Evolutionary conservation across 2,797 vertebrate genomes (phyloP).

Genomic region (Darevskia nairensis): DNA sequence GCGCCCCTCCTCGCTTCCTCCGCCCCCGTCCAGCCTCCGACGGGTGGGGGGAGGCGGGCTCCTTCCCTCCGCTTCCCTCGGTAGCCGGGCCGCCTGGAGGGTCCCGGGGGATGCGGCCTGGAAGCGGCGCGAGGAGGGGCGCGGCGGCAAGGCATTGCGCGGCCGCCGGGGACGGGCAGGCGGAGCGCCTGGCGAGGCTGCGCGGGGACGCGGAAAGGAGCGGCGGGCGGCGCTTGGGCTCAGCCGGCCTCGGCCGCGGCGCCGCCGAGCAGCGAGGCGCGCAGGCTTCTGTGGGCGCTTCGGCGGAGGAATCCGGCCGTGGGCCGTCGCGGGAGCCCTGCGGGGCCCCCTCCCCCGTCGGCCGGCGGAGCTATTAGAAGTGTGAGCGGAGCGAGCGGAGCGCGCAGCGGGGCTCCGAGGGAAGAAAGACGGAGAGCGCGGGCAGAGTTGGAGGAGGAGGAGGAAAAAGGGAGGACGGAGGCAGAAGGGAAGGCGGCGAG

Average conservation of each 20-base stretch:
- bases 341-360: slow-evolving; percentile 87
- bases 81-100: slow-evolving; percentile 51
- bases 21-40: no score
- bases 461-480: slow-evolving; percentile 80
- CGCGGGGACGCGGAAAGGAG: not conserved
- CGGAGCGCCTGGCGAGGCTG: not conserved
- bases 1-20: not conserved
- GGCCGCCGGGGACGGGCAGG: not conserved
- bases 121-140: slow-evolving; percentile 71
- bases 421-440: slow-evolving; percentile 70
- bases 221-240: not conserved
- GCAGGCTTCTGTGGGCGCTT: slow-evolving; percentile 83
- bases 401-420: slow-evolving; percentile 86
- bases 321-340: slow-evolving; percentile 87
- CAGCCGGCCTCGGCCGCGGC: not conserved
- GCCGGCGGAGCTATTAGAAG: slow-evolving; percentile 78
- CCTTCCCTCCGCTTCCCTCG: not conserved
- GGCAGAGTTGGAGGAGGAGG: slow-evolving; percentile 80
- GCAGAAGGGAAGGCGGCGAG: slow-evolving; percentile 71
- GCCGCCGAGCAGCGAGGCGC: slow-evolving; percentile 51
- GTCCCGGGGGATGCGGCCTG: slow-evolving; percentile 76
- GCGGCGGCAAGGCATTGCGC: slow-evolving; percentile 72
- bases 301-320: slow-evolving; percentile 83
- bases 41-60: not conserved
- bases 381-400: slow-evolving; percentile 76